Percentiles rank a stretch among this genome's conserved stretches.
Evolutionary conservation across 2,888 invertebrate species (phyloP).

Genomic region (Acanthococcus lagerstroemiae): DNA sequence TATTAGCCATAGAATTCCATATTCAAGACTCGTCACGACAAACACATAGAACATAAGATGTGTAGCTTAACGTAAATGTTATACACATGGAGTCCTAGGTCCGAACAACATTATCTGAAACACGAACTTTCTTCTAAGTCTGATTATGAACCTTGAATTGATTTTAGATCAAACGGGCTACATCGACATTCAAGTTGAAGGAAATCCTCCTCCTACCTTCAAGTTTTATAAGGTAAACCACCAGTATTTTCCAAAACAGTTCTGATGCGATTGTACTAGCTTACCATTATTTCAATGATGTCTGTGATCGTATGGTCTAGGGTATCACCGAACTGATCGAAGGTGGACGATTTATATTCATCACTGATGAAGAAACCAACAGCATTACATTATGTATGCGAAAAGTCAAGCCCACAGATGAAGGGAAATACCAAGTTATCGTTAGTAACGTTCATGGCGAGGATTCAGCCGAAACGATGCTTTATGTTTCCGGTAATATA

Average conservation of each 20-base stretch:
- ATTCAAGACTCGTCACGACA: too few species aligned
- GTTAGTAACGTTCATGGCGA: slow-evolving; percentile 90
- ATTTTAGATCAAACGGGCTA: slow-evolving; percentile 78
- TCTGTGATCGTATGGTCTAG: too few species aligned
- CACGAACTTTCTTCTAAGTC: too few species aligned
- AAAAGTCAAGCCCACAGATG: slow-evolving; percentile 93
- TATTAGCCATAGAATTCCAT: too few species aligned
- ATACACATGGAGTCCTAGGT: too few species aligned
- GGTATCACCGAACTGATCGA: slow-evolving; percentile 86
- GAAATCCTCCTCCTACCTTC: slow-evolving; percentile 88
- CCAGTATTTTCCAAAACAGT: neutral
- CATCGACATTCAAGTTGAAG: slow-evolving; percentile 85
- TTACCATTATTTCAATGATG: too few species aligned
- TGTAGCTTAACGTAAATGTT: too few species aligned
- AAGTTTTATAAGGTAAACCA: slow-evolving; percentile 70
- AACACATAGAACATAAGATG: neutral
- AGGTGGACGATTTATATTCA: slow-evolving; percentile 88
- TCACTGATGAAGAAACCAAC: slow-evolving; percentile 88
- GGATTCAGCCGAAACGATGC: slow-evolving; percentile 89
- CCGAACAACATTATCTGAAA: too few species aligned
- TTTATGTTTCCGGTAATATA: slow-evolving; percentile 81
- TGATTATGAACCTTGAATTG: too few species aligned
- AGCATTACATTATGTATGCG: slow-evolving; percentile 88
- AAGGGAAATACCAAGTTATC: slow-evolving; percentile 87
- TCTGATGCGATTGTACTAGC: too few species aligned